These are phyloP conservation scores for Hesperia comma DNA, from an alignment of 2,888 invertebrate species.

Conservation along the genomic window DNA sequence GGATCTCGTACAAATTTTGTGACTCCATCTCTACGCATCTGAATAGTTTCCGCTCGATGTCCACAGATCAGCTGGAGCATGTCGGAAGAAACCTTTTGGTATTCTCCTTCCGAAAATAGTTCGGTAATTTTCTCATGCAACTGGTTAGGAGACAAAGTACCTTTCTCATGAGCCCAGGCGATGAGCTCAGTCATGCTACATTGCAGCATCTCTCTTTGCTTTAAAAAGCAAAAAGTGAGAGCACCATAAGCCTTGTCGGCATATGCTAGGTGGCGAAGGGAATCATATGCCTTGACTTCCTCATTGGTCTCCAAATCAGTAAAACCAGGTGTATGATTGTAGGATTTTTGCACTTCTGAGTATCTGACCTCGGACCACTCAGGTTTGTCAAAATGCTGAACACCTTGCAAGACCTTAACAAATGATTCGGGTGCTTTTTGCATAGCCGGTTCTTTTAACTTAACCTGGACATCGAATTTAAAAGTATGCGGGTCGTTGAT, in stretches of 20 bases:
- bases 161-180: conserved; percentile 24
- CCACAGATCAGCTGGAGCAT: conserved; percentile 18
- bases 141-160: neutral
- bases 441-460: conserved; percentile 5
- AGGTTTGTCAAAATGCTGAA: conserved; percentile 21
- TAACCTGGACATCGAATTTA: conserved; percentile 5
- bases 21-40: conserved; percentile 17
- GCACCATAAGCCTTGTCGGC: conserved; percentile 43
- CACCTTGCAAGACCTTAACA: conserved; percentile 3
- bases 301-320: conserved; percentile 36
- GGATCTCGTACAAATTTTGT: conserved; percentile 11
- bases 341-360: conserved; percentile 38
- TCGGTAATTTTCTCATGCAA: neutral
- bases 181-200: conserved; percentile 32
- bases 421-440: conserved; percentile 1
- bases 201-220: conserved; percentile 43
- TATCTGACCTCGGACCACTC: conserved; percentile 39
- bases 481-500: no score
- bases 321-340: conserved; percentile 41
- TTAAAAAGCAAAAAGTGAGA: conserved; percentile 41
- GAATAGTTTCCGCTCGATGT: conserved; percentile 21
- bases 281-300: conserved; percentile 42
- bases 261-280: conserved; percentile 36
- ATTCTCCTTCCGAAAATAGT: conserved; percentile 15
- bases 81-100: conserved; percentile 1